A percentile compares a stretch with the other conserved stretches of the same genome.
Conservation (phyloP, 2,113 vertebrate genomes). For the Toxotes jaculatrix region DNA sequence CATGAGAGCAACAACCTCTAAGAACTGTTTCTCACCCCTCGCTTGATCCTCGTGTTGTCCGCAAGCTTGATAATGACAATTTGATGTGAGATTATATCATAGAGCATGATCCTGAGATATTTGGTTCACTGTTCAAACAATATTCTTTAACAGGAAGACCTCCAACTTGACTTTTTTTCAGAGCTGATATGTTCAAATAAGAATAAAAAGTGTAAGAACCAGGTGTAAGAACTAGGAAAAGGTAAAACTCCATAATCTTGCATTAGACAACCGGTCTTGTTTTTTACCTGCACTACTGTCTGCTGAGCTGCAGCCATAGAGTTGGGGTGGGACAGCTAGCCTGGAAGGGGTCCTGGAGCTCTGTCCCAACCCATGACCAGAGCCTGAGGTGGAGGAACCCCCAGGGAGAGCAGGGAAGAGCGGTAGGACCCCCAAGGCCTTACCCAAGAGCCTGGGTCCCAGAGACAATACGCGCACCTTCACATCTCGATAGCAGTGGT, state of each 20-base stretch:
- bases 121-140: too few relatives aligned
- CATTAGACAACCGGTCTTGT: background rate
- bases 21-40: background rate
- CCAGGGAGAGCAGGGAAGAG: conserved; percentile 72
- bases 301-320: conserved; percentile 32
- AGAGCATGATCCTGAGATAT: too few relatives aligned
- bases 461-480: conserved; percentile 89
- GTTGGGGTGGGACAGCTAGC: conserved; percentile 54
- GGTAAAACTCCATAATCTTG: background rate
- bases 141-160: too few relatives aligned
- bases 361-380: conserved; percentile 43
- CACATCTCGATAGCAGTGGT: conserved; percentile 92
- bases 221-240: background rate
- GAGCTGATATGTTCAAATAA: background rate
- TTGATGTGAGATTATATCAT: background rate
- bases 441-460: conserved; percentile 89
- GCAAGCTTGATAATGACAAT: background rate
- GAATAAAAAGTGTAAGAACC: too few relatives aligned
- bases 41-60: background rate
- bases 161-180: too few relatives aligned
- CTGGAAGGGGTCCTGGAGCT: conserved; percentile 57
- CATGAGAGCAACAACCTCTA: background rate
- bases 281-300: conserved; percentile 53
- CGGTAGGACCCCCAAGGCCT: conserved; percentile 83
- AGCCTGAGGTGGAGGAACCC: conserved; percentile 45